Evolutionary conservation across 2,888 invertebrate species (phyloP).

Genomic region (Trypoxylon attenuatum): DNA sequence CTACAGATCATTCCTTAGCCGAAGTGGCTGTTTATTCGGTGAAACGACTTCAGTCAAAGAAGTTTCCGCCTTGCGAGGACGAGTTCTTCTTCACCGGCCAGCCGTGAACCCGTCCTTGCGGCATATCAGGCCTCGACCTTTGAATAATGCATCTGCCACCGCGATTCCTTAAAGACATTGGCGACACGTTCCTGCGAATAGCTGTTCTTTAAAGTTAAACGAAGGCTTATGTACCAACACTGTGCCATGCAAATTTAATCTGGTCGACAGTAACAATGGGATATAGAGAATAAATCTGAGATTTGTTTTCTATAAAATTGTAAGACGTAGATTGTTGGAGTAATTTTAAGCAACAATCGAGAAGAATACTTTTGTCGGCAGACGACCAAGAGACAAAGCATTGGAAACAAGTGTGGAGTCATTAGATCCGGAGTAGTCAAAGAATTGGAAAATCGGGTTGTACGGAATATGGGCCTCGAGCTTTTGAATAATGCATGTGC

Average conservation of each 20-base stretch:
- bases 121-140: constrained; percentile 32
- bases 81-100: constrained; percentile 27
- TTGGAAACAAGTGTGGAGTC: not conserved
- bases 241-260: too few relatives aligned
- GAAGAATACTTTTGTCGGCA: too few relatives aligned
- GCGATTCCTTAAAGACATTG: constrained; percentile 10
- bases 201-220: too few relatives aligned
- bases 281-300: too few relatives aligned
- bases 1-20: constrained; percentile 14
- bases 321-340: too few relatives aligned
- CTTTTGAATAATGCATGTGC: not conserved
- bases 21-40: constrained; percentile 9
- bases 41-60: constrained; percentile 30
- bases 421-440: not conserved
- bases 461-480: not conserved
- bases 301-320: too few relatives aligned
- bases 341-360: too few relatives aligned
- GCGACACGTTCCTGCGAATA: too few relatives aligned
- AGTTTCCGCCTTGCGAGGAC: constrained; percentile 3
- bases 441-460: not conserved
- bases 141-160: constrained; percentile 39
- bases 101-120: constrained; percentile 31
- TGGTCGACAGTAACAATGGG: too few relatives aligned
- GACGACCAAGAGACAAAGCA: not conserved
- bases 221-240: too few relatives aligned